Evolutionary conservation across 2,113 vertebrate genomes (phyloP).

Genomic region (Scytalopus superciliaris): DNA sequence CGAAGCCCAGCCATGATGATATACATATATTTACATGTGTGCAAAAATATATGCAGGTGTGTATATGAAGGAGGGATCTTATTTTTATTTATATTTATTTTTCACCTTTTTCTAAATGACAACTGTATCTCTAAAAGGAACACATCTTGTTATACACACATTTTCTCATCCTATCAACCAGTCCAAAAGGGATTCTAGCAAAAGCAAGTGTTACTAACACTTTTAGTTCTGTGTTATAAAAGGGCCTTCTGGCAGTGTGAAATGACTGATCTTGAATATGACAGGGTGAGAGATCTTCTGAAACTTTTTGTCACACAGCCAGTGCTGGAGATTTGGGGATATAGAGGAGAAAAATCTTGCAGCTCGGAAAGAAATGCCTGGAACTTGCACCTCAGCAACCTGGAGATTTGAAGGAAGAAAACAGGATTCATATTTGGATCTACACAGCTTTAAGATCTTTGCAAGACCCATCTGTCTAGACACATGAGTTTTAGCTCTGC

Average conservation of each 20-base stretch:
- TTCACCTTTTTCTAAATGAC: not conserved
- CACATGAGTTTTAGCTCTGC: not conserved
- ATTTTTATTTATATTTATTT: not conserved
- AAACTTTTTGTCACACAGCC: not conserved
- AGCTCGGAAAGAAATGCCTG: not conserved
- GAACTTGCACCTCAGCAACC: not conserved
- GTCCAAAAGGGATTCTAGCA: not conserved
- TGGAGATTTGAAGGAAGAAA: not conserved
- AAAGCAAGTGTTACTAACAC: constrained; percentile 7
- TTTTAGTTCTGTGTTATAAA: not conserved
- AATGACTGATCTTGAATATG: not conserved
- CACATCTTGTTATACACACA: not conserved
- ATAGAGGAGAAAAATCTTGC: not conserved
- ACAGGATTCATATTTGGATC: not conserved
- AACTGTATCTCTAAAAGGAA: not conserved
- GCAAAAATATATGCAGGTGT: not conserved
- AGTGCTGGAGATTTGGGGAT: not conserved
- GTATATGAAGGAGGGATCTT: not conserved
- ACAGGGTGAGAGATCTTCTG: not conserved
- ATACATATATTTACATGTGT: not conserved
- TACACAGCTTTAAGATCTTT: not conserved
- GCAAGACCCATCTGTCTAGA: not conserved
- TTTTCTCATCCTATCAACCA: not conserved
- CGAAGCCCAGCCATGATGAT: too few species aligned
- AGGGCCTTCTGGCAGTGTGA: not conserved